phyloP scores from a whole-genome alignment of 2,888 invertebrate genomes.

The Polyommatus icarus region DNA sequence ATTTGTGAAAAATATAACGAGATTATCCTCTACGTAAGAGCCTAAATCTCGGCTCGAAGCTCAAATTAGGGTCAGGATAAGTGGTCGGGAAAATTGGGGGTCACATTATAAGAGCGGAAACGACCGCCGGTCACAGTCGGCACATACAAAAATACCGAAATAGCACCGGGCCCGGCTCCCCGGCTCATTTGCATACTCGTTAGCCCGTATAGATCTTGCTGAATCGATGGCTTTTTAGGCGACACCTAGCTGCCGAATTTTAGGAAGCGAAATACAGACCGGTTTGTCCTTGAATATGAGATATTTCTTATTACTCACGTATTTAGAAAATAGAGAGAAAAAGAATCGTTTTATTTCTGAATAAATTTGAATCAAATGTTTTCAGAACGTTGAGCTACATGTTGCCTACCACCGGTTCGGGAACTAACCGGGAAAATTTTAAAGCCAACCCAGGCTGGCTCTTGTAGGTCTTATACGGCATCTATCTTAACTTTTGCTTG shows the following conservation, averaged over 20 bases:
- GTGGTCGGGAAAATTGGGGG: conserved; percentile 56
- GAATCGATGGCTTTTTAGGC: conserved; percentile 7
- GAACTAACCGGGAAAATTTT: too few relatives aligned
- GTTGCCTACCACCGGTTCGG: too few relatives aligned
- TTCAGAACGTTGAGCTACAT: too few relatives aligned
- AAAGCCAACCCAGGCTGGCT: too few relatives aligned
- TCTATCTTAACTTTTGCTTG: too few relatives aligned
- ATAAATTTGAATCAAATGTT: too few relatives aligned
- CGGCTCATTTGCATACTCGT: not conserved
- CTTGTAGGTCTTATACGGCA: too few relatives aligned
- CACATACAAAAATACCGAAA: conserved; percentile 27
- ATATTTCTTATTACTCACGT: not conserved
- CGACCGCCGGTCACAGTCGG: conserved; percentile 34
- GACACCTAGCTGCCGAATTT: not conserved
- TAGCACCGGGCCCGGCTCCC: not conserved
- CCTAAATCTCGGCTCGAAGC: conserved; percentile 34
- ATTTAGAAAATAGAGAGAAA: too few relatives aligned
- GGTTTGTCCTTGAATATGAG: not conserved
- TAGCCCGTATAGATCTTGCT: conserved; percentile 6
- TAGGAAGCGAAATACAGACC: not conserved
- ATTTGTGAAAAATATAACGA: not conserved
- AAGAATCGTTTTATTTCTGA: too few relatives aligned
- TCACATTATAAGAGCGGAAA: conserved; percentile 46
- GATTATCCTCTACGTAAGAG: conserved; percentile 1
- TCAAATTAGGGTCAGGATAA: conserved; percentile 48